A percentile compares a stretch with the other conserved stretches of the same genome.
phyloP scores from a whole-genome alignment of 2,113 vertebrate species.

The Gasterosteus aculeatus region DNA sequence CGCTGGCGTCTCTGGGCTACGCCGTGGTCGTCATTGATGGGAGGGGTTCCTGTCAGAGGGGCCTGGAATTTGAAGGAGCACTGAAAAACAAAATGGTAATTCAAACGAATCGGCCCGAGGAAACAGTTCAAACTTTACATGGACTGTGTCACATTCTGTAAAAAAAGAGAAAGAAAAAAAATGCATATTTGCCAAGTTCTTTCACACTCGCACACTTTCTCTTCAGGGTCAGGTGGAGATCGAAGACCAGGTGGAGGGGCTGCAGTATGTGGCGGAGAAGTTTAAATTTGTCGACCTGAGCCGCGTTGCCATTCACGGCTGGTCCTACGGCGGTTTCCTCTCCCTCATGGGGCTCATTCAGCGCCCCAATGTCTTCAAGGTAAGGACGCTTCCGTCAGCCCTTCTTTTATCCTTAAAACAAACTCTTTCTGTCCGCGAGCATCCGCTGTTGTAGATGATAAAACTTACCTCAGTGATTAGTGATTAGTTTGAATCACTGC shows the following conservation, averaged over 20 bases:
- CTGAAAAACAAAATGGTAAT: slow-evolving; percentile 97
- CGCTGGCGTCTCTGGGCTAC: slow-evolving; percentile 92
- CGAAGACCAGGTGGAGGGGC: slow-evolving; percentile 96
- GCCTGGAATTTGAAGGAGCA: slow-evolving; percentile 94
- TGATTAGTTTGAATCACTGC: not conserved
- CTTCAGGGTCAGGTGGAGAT: slow-evolving; percentile 95
- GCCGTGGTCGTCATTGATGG: slow-evolving; percentile 96
- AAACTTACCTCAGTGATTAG: not conserved
- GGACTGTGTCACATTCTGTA: too few relatives aligned
- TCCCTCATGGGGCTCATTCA: slow-evolving; percentile 98
- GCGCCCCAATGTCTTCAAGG: slow-evolving; percentile 94
- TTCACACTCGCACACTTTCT: not conserved
- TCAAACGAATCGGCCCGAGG: not conserved
- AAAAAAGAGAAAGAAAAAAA: too few relatives aligned
- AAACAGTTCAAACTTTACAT: not conserved
- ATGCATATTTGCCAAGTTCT: not conserved
- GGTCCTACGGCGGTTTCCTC: slow-evolving; percentile 96
- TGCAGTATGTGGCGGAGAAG: slow-evolving; percentile 94
- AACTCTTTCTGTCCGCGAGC: not conserved
- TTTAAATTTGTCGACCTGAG: slow-evolving; percentile 94
- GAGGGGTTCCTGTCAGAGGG: slow-evolving; percentile 93
- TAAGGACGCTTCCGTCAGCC: slow-evolving; percentile 56
- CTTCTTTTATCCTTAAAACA: not conserved
- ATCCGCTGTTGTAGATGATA: not conserved
- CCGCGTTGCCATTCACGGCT: slow-evolving; percentile 95